Base-by-base conservation (phyloP, 2,797 vertebrate genomes). In the Capromys pilorides region DNA sequence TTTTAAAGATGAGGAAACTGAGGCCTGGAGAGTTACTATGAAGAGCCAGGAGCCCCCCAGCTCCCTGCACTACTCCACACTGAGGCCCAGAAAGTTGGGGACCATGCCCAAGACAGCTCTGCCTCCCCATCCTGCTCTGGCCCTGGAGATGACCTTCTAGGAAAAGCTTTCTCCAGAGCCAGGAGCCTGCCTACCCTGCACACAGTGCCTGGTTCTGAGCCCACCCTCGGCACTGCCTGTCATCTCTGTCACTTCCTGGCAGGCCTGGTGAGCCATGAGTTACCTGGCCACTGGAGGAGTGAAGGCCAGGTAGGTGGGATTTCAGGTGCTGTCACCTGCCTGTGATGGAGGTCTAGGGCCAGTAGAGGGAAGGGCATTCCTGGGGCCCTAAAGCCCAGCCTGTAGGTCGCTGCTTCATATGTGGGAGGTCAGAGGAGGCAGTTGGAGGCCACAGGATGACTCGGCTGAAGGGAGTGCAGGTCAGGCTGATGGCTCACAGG, bases 211-310 rank as follows among this genome's bases (percentile, higher is more conserved):
- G 97, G 97, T 96, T 94, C 94, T 2, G 36, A 86, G 96, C 97
- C 96, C 57, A 62, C 93, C 86, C 81, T 82, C 33, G 1, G 94
- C 84, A 26, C 86, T 89, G 95, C 91, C 93, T 84, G 81, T 96
- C 87, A 57, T 97, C 94, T 77, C 95, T 79, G 93, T 93, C 21
- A 26, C 95, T 95, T 96, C 94, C 96, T 97, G 97, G 96, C 97
- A 96, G 91, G 85, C 79, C 45, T 16, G 45, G 64, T 11, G 18
- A 80, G 79, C 85, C 54, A 57, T 95, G 71, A 33, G 78, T 94
- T 94, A 95, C 88, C 85, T 78, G 92, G 82, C 2, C 54, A 33
- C 2, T 59, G 88, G 2, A 85, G 78, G 92, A 66, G 39, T 77
- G 69, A 7, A 1, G 54, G 62, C 91, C 59, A 45, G 86, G 89